These are phyloP conservation scores for Lacerta bilineata DNA, from an alignment of 2,797 vertebrate species.

Conservation along the genomic window DNA sequence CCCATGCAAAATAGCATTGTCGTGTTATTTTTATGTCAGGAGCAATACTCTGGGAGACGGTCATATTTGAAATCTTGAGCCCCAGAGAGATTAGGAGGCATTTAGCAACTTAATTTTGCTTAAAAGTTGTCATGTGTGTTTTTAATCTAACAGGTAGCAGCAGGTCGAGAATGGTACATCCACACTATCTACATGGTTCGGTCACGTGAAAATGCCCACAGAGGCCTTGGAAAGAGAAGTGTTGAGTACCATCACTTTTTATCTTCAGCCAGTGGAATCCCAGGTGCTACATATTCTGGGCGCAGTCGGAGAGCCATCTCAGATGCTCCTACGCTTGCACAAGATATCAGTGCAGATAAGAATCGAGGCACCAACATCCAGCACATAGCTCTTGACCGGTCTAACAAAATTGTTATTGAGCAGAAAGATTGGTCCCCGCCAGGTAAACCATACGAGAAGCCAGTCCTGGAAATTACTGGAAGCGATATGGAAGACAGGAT, in stretches of 20 bases:
- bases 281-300: conserved; percentile 62
- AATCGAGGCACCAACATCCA: conserved; percentile 86
- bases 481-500: conserved; percentile 63
- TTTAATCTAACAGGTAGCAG: conserved; percentile 42
- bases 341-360: conserved; percentile 80
- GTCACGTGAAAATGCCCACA: conserved; percentile 81
- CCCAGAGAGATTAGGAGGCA: neutral
- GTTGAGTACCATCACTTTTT: conserved; percentile 79
- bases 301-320: conserved; percentile 49
- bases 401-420: conserved; percentile 76
- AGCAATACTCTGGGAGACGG: neutral
- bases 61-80: neutral
- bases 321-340: neutral
- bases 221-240: conserved; percentile 84
- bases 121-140: neutral
- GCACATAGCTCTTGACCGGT: conserved; percentile 76
- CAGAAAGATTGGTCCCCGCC: conserved; percentile 77
- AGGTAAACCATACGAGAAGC: conserved; percentile 61
- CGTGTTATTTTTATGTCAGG: neutral
- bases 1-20: neutral
- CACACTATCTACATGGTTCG: conserved; percentile 84
- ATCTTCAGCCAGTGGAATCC: conserved; percentile 58
- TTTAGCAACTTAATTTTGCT: neutral
- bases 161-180: conserved; percentile 85
- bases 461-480: conserved; percentile 78